Percentiles rank a stretch among this genome's conserved stretches.
phyloP scores from a whole-genome alignment of 2,113 vertebrate genomes.

The Thymallus thymallus region DNA sequence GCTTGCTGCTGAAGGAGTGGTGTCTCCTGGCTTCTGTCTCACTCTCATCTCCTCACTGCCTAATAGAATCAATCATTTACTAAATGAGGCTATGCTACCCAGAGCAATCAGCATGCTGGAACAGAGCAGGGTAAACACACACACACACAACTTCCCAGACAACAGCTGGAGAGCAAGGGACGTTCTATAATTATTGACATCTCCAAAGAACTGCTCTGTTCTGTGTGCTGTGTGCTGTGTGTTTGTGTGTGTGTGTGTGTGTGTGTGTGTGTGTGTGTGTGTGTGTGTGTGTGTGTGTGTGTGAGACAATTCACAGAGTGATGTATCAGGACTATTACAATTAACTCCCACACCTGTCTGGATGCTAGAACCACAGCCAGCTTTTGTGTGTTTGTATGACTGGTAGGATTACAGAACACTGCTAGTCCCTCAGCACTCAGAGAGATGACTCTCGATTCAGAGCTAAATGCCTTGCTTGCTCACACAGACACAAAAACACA shows the following conservation, averaged over 20 bases:
- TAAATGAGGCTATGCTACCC: constrained; percentile 50
- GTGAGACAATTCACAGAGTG: too few relatives aligned
- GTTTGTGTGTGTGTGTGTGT: not conserved
- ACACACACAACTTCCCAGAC: not conserved
- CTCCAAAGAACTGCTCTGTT: not conserved
- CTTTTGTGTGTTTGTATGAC: not conserved
- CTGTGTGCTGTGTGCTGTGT: not conserved
- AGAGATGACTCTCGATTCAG: constrained; percentile 48
- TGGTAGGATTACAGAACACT: constrained; percentile 54
- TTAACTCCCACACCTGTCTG: too few relatives aligned
- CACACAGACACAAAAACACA: not conserved
- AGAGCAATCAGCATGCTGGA: constrained; percentile 43
- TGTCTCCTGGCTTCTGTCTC: too few relatives aligned
- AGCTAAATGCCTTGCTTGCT: constrained; percentile 26
- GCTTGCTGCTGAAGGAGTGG: too few relatives aligned
- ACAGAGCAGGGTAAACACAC: not conserved
- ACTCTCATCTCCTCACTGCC: constrained; percentile 19
- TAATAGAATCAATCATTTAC: constrained; percentile 57
- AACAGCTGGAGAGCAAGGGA: not conserved
- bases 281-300: too few relatives aligned
- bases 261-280: constrained; percentile 1
- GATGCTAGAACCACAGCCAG: too few relatives aligned
- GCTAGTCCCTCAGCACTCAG: constrained; percentile 52
- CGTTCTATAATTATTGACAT: not conserved
- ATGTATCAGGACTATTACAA: too few relatives aligned